A percentile compares a stretch with the other conserved stretches of the same genome.
These are phyloP conservation scores for Sphenodon punctatus DNA, from an alignment of 2,797 vertebrate genomes.

Conservation along the genomic window DNA sequence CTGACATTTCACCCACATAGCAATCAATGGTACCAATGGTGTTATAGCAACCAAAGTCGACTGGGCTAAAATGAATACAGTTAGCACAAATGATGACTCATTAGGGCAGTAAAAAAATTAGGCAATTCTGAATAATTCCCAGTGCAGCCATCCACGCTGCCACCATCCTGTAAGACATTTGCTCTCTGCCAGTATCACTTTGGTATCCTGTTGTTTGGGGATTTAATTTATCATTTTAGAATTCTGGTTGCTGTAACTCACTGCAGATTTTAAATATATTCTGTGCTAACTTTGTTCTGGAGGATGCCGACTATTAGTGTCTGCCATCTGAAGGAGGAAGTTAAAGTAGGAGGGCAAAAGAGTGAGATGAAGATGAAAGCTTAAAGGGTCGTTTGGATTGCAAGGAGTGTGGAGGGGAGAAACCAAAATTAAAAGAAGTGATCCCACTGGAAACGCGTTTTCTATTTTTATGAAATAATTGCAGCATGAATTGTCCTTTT, in stretches of 20 bases:
- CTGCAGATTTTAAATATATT: conserved; percentile 63
- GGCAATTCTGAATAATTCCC: conserved; percentile 39
- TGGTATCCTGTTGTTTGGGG: conserved; percentile 36
- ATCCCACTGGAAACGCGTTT: not conserved
- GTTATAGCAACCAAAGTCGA: conserved; percentile 50
- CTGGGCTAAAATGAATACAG: conserved; percentile 11
- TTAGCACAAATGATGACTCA: conserved; percentile 23
- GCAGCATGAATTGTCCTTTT: conserved; percentile 2
- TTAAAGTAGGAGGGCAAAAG: conserved; percentile 50
- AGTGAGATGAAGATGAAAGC: conserved; percentile 24
- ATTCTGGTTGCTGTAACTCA: conserved; percentile 60
- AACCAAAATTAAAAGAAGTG: not conserved
- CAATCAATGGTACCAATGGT: not conserved
- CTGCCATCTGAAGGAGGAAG: conserved; percentile 58
- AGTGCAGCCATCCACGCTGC: not conserved
- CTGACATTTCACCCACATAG: conserved; percentile 10
- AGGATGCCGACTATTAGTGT: conserved; percentile 60
- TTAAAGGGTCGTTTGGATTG: not conserved
- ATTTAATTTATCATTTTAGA: conserved; percentile 63
- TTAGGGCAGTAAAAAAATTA: conserved; percentile 32
- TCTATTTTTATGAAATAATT: conserved; percentile 27
- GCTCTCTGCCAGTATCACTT: conserved; percentile 40
- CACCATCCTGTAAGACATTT: conserved; percentile 26
- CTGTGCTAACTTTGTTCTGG: conserved; percentile 56
- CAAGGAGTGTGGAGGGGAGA: not conserved